Evolutionary conservation across 2,888 invertebrate species (phyloP), one percentile per base, ranked within the genome.

Genomic region (Scaptomyza parva): DNA sequence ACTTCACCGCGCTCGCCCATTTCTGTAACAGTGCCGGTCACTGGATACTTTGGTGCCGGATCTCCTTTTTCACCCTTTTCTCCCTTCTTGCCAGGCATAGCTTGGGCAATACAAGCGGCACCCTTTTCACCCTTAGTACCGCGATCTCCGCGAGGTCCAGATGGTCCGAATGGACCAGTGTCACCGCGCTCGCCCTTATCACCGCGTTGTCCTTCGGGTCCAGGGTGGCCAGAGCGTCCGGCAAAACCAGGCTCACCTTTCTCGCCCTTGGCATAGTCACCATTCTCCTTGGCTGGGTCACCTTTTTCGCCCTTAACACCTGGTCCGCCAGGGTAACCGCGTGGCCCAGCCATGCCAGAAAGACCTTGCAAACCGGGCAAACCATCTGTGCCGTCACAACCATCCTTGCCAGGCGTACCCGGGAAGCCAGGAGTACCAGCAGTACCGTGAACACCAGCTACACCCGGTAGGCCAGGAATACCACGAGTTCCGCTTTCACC

Each of bases 331-430:
- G 94, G 94, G 63, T 93, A 93, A 80, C 97, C 97, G 52, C 96
- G 93, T 1, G 96, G 96, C 20, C 97, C 97, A 52, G 93, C 93
- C 75, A 92, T 92, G 61, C 97, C 97, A 66, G 93, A 92, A 0
- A 92, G 89, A 50, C 98, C 98, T 45, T 92, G 90, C 24, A 92
- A 72, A 64, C 98, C 98, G 39, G 95, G 93, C 41, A 93, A 92
- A 75, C 98, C 98, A 91, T 97, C 97, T 54, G 97, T 97, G 88
- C 99, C 99, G 89, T 99, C 98, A 90, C 99, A 99, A 9, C 99
- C 99, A 90, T 99, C 98, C 84, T 96, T 92, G 52, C 99, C 99
- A 39, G 96, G 95, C 41, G 94, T 92, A 78, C 98, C 98, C n/a
- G 96, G 93, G 0, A 93, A 88, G 50, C 98, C 96, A 0, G 93